A percentile compares a stretch with the other conserved stretches of the same genome.
Evolutionary conservation across 1,140 invertebrate species (phyloP).

Genomic region (Linepithema humile): DNA sequence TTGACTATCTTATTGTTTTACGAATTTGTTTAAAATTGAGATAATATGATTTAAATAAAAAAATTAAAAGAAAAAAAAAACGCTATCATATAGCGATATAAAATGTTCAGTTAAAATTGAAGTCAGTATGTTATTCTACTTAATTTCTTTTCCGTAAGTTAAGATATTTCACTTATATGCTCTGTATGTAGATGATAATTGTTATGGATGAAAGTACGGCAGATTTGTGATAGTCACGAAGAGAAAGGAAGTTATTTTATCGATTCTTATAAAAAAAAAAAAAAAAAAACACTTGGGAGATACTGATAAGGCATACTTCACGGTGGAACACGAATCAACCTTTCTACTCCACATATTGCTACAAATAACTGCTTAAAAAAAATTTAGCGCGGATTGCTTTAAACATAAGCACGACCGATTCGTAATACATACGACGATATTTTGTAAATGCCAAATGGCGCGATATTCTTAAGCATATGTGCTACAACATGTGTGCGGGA

Average conservation of each 20-base stretch:
- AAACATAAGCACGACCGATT: conserved; percentile 46
- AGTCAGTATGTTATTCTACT: background rate
- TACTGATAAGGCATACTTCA: background rate
- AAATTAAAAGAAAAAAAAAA: conserved; percentile 37
- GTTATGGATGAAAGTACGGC: background rate
- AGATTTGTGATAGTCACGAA: conserved; percentile 31
- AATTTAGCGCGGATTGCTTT: conserved; percentile 42
- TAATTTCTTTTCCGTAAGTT: conserved; percentile 8
- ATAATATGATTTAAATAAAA: conserved; percentile 2
- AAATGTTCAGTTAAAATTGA: background rate
- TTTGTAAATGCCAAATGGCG: conserved; percentile 58
- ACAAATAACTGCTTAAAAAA: conserved; percentile 51
- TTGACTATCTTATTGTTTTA: conserved; percentile 68
- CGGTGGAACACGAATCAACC: conserved; percentile 21
- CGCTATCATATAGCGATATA: background rate
- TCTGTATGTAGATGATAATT: conserved; percentile 9
- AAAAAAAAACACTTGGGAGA: background rate
- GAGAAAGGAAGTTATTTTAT: conserved; percentile 21
- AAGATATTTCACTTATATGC: conserved; percentile 12
- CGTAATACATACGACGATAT: conserved; percentile 46
- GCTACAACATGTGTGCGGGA: conserved; percentile 31
- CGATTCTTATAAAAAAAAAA: background rate
- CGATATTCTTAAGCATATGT: conserved; percentile 57
- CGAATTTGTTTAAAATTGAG: conserved; percentile 12
- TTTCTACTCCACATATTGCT: conserved; percentile 54